These are phyloP conservation scores for Pentalonia nigronervosa DNA, from an alignment of 1,140 invertebrate genomes.

Conservation along the genomic window DNA sequence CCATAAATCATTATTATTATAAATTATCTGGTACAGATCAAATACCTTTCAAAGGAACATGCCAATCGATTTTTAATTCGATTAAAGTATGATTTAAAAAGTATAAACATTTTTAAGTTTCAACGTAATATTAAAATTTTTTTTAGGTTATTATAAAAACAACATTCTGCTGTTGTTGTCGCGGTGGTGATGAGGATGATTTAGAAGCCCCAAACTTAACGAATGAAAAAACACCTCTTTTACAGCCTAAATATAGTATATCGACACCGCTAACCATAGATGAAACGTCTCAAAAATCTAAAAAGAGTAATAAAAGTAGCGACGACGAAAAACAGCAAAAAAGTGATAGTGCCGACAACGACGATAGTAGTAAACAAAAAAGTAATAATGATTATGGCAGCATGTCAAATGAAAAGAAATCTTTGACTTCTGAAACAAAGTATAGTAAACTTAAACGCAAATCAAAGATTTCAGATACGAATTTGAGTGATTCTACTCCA, in stretches of 20 bases:
- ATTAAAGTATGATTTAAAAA: slow-evolving; percentile 5
- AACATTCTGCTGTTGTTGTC: not conserved
- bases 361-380: not conserved
- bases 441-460: not conserved
- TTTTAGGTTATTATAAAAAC: not conserved
- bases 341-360: not conserved
- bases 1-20: slow-evolving; percentile 30
- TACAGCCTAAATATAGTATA: not conserved
- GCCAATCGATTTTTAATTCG: not conserved
- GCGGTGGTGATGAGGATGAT: not conserved
- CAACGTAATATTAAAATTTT: no score
- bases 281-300: not conserved
- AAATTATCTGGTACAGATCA: slow-evolving; percentile 8
- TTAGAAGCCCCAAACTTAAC: not conserved
- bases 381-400: slow-evolving; percentile 15
- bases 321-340: no score
- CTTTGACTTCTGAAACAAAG: not conserved
- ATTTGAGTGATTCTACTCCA: not conserved
- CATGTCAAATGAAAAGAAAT: not conserved
- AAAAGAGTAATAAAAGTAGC: no score
- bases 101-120: not conserved
- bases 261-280: not conserved
- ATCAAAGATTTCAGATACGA: not conserved
- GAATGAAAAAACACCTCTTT: slow-evolving; percentile 38
- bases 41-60: slow-evolving; percentile 22